Percentiles rank a stretch among this genome's conserved stretches.
Evolutionary conservation across 92 coral and sea anemone genomes (phyloP).

Genomic region (Bergia puertoricense): DNA sequence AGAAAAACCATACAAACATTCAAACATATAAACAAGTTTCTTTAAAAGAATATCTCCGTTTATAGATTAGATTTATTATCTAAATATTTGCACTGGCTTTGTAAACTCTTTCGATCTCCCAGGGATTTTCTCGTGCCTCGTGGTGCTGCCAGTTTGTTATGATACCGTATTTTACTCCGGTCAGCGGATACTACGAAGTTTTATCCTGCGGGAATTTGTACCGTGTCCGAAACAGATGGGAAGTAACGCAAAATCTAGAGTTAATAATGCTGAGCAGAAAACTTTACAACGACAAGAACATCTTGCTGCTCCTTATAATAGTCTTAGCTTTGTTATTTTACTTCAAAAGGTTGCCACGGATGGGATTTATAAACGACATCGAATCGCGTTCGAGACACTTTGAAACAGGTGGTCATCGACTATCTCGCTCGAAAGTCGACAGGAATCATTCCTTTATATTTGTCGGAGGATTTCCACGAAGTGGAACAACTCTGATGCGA

Average conservation of each 20-base stretch:
- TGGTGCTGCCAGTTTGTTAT: not conserved
- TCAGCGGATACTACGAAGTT: not conserved
- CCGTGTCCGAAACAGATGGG: not conserved
- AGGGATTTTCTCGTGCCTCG: not conserved
- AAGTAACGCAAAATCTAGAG: not conserved
- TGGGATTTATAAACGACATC: not conserved
- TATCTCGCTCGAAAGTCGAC: constrained; percentile 27
- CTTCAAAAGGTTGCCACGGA: constrained; percentile 25
- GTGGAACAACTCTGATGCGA: constrained; percentile 98
- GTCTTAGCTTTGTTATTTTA: constrained; percentile 23
- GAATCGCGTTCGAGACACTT: not conserved
- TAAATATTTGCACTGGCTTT: not conserved
- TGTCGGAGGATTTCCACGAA: constrained; percentile 95
- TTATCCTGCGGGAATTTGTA: too few relatives aligned
- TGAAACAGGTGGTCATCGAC: constrained; percentile 3
- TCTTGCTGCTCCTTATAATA: constrained; percentile 18
- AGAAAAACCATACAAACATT: too few relatives aligned
- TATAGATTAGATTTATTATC: not conserved
- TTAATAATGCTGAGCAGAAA: constrained; percentile 31
- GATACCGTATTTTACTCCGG: not conserved
- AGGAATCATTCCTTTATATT: constrained; percentile 78
- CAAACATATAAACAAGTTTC: too few relatives aligned
- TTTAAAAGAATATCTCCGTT: not conserved
- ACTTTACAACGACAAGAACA: constrained; percentile 20
- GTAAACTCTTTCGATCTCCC: not conserved